Evolutionary conservation across 2,888 invertebrate genomes (phyloP).

Genomic region (Drosophila nigricruria): DNA sequence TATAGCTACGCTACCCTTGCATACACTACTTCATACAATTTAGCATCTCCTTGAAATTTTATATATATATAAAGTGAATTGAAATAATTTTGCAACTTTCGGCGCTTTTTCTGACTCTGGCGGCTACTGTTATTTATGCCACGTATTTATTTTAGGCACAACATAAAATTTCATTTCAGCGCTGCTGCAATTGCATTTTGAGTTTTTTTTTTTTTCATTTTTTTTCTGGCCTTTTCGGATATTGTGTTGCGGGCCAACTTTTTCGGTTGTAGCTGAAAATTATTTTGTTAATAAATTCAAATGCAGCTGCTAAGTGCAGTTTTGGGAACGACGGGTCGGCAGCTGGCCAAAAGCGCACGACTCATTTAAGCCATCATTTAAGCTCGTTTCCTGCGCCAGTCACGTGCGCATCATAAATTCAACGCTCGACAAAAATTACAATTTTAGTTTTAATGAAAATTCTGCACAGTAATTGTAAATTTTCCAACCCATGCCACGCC

Average conservation of each 20-base stretch:
- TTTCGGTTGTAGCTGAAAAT: slow-evolving; percentile 38
- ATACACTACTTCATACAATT: slow-evolving; percentile 13
- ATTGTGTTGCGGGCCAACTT: slow-evolving; percentile 51
- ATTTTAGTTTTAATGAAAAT: slow-evolving; percentile 76
- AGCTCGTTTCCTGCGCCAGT: slow-evolving; percentile 47
- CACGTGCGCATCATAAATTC: slow-evolving; percentile 63
- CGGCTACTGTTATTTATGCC: slow-evolving; percentile 41
- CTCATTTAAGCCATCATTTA: slow-evolving; percentile 73
- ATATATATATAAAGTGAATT: slow-evolving; percentile 7
- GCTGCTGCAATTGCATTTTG: slow-evolving; percentile 27
- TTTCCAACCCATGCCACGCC: not conserved
- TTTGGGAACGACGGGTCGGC: slow-evolving; percentile 10
- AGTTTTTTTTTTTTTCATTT: slow-evolving; percentile 12
- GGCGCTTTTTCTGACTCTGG: slow-evolving; percentile 1
- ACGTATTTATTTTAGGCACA: slow-evolving; percentile 61
- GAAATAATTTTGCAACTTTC: slow-evolving; percentile 38
- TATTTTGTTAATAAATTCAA: slow-evolving; percentile 74
- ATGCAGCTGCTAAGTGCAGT: slow-evolving; percentile 59
- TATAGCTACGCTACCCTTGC: not conserved
- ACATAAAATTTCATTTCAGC: slow-evolving; percentile 61
- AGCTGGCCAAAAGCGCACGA: slow-evolving; percentile 56
- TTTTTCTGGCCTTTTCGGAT: slow-evolving; percentile 11
- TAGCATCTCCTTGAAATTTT: slow-evolving; percentile 13
- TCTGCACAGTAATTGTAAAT: slow-evolving; percentile 42
- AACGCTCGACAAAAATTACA: slow-evolving; percentile 59